Evolutionary conservation across 2,797 vertebrate species (phyloP), one percentile per base, ranked within the genome.

Genomic region (Sebastes melanostomus): DNA sequence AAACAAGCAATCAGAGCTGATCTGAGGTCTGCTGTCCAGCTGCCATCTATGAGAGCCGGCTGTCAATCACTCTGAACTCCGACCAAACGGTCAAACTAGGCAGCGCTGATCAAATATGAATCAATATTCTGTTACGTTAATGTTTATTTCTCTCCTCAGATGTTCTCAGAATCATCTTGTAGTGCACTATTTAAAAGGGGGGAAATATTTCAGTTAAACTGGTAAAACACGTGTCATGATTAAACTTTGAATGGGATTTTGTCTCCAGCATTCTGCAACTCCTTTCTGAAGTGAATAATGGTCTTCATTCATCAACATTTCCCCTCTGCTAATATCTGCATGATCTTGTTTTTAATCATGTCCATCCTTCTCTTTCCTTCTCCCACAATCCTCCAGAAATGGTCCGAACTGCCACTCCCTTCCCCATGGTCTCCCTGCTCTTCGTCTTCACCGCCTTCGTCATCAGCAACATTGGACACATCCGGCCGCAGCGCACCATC

Each of bases 401-500:
- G 77, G 97, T 98, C 29, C 95, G 97, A 29, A 97, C 97, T 0
- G 97, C 97, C 52, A 98, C 97, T 0, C 97, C 97, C 8, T 98
- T 98, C 87, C 97, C 97, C 18, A 97, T 98, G 97, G 97, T 98
- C 80, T 97, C 97, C 34, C 95, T 98, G 84, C 97, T 98, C 82
- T 97, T 98, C 20, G 97, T 98, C 80, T 97, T 98, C 94, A 98
- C 96, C 0, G 98, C 97, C 85, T 98, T 98, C 71, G 95, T 98
- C 91, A 97, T 98, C 92, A 98, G 97, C 93, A 98, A 97, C 94
- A 96, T 98, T 1, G 98, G 98, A 36, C 98, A 98, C 95, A 97
- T 98, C 87, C 96, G 96, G 34, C 98, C 98, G 0, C 97, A 98
- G 93, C 95, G 97, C 75, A 98, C 97, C 88, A 97, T 98, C 87